Evolutionary conservation across 2,113 vertebrate genomes (phyloP), one percentile per base, ranked within the genome.

Genomic region (Oreocharis arfaki): DNA sequence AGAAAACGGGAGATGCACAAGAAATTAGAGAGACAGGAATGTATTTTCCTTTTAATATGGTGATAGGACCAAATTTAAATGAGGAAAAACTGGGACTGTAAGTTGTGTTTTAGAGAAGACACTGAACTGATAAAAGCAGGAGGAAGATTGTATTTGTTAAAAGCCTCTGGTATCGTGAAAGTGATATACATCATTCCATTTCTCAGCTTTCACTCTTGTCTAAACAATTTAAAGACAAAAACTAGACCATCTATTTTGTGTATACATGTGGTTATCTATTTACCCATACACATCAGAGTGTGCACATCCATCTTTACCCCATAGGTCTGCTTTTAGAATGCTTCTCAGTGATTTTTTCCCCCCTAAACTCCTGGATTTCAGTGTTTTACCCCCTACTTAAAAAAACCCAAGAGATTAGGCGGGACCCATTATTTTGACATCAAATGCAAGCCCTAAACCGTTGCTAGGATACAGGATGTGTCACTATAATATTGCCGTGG

Each of bases 391-490:
- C 44, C 49, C 56, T 92, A 60, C 86, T 96, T 96, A 95, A 76
- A 96, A 95, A 93, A 92, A 61, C 0, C 46, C 57, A 84, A 63
- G 89, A 92, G 83, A 96, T 96, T 95, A 96, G 79, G 69, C 61
- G 60, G 76, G 76, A 84, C 96, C 80, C 56, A 81, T 94, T 96
- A 95, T 97, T 96, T 97, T 95, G 93, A 84, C 88, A 96, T 94
- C 92, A 91, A 95, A 96, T 95, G 80, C 65, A 92, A 92, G 92
- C 83, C 92, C 96, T 93, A 92, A 92, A 89, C 86, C 2, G 92
- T 96, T 96, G 96, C 95, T 97, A 97, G 92, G 96, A 97, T 96
- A 97, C 96, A 76, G 86, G 84, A 90, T 84, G 90, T 92, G 88
- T 80, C 75, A 82, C 95, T 93, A 75, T 81, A 94, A 84, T 92